Evolutionary conservation across 2,113 vertebrate genomes (phyloP).

Genomic region (Empidonax alnorum): DNA sequence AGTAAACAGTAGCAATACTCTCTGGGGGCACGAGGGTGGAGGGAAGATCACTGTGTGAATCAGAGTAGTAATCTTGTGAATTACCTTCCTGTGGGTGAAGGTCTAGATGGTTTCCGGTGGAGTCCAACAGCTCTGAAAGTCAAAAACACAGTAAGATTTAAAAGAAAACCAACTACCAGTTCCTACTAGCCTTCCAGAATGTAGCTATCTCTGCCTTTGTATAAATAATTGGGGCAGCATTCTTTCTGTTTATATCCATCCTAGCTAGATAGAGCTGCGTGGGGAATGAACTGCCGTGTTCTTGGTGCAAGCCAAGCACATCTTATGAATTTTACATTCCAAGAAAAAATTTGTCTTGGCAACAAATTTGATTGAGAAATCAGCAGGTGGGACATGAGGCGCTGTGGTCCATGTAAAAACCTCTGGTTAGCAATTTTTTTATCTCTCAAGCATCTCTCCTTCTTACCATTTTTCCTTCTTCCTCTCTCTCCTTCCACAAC

Average conservation of each 20-base stretch:
- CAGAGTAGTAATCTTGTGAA: not conserved
- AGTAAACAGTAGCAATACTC: not conserved
- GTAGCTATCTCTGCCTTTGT: constrained; percentile 43
- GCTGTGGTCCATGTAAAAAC: constrained; percentile 43
- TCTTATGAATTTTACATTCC: constrained; percentile 72
- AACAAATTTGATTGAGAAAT: constrained; percentile 59
- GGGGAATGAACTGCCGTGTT: constrained; percentile 63
- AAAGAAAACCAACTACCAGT: not conserved
- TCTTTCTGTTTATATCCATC: constrained; percentile 58
- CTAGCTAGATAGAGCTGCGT: constrained; percentile 36
- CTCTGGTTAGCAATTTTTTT: constrained; percentile 56
- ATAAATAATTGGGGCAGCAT: constrained; percentile 57
- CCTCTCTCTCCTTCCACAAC: not conserved
- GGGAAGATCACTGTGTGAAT: not conserved
- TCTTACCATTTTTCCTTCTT: not conserved
- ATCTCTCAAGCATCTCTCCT: constrained; percentile 1
- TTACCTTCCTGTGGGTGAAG: not conserved
- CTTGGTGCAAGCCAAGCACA: constrained; percentile 63
- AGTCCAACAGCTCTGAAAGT: constrained; percentile 17
- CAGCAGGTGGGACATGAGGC: constrained; percentile 63
- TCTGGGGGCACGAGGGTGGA: no score
- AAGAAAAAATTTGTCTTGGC: constrained; percentile 63
- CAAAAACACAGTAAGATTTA: constrained; percentile 11
- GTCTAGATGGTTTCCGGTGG: not conserved
- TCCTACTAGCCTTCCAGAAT: constrained; percentile 28